Evolutionary conservation across 1,140 invertebrate genomes (phyloP).

Genomic region (Meteorus sp.): DNA sequence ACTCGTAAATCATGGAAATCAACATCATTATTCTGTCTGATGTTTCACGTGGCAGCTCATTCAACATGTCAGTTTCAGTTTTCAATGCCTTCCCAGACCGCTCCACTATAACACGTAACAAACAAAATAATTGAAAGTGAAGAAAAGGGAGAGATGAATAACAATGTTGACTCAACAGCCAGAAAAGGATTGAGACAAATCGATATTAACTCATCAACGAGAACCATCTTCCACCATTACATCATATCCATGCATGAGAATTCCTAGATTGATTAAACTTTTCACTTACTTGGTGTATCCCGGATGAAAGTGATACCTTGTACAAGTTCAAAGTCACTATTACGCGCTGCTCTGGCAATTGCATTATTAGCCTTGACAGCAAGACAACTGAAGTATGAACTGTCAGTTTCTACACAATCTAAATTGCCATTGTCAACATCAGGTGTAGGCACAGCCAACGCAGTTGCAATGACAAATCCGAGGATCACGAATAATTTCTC

Average conservation of each 20-base stretch:
- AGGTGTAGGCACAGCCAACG: constrained; percentile 41
- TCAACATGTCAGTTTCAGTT: constrained; percentile 59
- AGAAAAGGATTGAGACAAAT: neutral
- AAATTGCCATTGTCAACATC: constrained; percentile 33
- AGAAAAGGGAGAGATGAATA: too few relatives aligned
- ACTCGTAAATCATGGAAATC: constrained; percentile 60
- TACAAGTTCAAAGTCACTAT: constrained; percentile 61
- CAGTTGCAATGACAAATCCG: constrained; percentile 42
- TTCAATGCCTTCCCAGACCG: constrained; percentile 57
- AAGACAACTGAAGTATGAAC: constrained; percentile 62
- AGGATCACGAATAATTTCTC: constrained; percentile 49
- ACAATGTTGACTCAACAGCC: neutral
- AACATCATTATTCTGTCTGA: constrained; percentile 59
- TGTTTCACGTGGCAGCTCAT: constrained; percentile 57
- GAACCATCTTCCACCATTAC: neutral
- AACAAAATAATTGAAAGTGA: constrained; percentile 6
- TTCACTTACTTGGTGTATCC: constrained; percentile 48
- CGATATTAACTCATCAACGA: neutral
- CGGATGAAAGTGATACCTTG: constrained; percentile 64
- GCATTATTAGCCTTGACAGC: constrained; percentile 63
- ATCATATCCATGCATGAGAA: neutral
- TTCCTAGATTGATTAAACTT: neutral
- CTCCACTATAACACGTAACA: constrained; percentile 42
- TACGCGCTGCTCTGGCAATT: constrained; percentile 62
- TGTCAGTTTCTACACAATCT: constrained; percentile 48